Conservation (phyloP, 2,113 vertebrate species). For the Bos taurus region ARS-UCD2.0 NC_037328.1:37883001-37883500, state of each 20-base stretch:
- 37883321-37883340: neutral
- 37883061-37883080: constrained; percentile 5
- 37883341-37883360: neutral
- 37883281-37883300: neutral
- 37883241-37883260: neutral
- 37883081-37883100: neutral
- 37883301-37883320: neutral
- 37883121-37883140: neutral
- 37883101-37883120: constrained; percentile 19
- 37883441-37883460: neutral
- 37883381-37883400: neutral
- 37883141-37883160: constrained; percentile 16
- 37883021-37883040: neutral
- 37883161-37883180: constrained; percentile 4
- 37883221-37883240: constrained; percentile 16
- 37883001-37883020: neutral
- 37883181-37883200: constrained; percentile 6
- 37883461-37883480: neutral
- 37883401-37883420: neutral
- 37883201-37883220: constrained; percentile 30
- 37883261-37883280: constrained; percentile 41
- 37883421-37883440: neutral
- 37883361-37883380: neutral
- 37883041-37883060: neutral
- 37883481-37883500: neutral